Conservation (phyloP, 2,797 vertebrate species). For the Pseudotriccus pelzelni region DNA sequence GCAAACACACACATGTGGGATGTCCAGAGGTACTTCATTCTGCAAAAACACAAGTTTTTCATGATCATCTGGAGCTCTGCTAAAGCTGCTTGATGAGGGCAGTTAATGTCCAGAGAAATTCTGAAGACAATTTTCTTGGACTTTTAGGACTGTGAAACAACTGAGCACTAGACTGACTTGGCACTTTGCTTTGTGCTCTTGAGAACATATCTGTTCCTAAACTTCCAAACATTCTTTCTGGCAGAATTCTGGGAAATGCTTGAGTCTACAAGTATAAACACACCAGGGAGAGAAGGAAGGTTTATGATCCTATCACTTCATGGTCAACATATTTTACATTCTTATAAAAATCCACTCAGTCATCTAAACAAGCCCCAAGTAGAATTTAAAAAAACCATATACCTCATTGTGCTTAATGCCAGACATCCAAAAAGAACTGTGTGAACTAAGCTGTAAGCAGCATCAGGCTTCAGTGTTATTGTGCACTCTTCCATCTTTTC, state of each 20-base stretch:
- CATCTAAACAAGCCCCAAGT: background rate
- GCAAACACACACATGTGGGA: slow-evolving; percentile 95
- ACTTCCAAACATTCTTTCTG: background rate
- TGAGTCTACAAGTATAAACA: background rate
- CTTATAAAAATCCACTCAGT: background rate
- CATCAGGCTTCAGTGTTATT: slow-evolving; percentile 81
- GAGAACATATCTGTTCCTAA: background rate
- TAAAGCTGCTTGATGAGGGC: background rate
- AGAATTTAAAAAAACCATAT: slow-evolving; percentile 50
- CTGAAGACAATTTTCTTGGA: background rate
- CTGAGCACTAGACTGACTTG: background rate
- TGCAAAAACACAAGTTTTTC: slow-evolving; percentile 58
- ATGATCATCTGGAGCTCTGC: background rate
- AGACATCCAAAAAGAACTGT: slow-evolving; percentile 88
- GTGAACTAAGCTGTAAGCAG: slow-evolving; percentile 90
- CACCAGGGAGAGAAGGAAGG: background rate
- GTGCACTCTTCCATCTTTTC: slow-evolving; percentile 47
- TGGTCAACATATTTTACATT: background rate
- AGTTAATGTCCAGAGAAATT: background rate
- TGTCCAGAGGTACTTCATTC: slow-evolving; percentile 98
- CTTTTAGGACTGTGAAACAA: background rate
- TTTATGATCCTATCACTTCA: background rate
- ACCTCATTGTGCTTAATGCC: slow-evolving; percentile 97
- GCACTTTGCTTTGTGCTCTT: background rate
- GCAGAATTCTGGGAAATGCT: background rate